Base-by-base conservation (phyloP, 1,140 invertebrate genomes). In the Atta colombica region DNA sequence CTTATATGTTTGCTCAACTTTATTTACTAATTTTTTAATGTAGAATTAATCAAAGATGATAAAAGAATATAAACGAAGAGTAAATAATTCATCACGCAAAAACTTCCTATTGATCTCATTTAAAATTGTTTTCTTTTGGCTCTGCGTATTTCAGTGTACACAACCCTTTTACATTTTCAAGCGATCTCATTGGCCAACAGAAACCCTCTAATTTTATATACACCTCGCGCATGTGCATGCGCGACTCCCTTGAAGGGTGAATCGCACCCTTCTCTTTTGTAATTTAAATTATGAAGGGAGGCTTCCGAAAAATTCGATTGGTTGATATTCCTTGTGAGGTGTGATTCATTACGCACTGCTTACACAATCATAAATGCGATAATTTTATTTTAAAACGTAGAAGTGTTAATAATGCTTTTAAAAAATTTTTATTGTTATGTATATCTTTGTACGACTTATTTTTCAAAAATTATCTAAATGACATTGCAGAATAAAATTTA, bases 171-270 rank as follows among this genome's bases (percentile, higher is more conserved):
- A 58, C 45, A 85, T 74, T 85, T 21, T 85, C 25, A 53, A 78
- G 63, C 49, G 6, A 55, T 31, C 16, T 71, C 28, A 85, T 85
- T 85, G 74, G 82, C 28, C 21, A 21, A 55, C 12, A 25, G 16
- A 16, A 78, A 80, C 65, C 66, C 53, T 87, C 61, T 72, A 31
- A 75, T 90, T 89, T 90, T 25, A 78, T 68, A 85, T 85, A 55
- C 51, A 18, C 55, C 25, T 3, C 18, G 80, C 85, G 80, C 88
- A 90, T 87, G 77, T 71, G 78, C 77, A 12, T 3, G 25, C 7
- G 28, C 77, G 77, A 72, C 65, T 77, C 87, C 77, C 72, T 81
- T 5, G 58, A 85, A 82, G 51, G 82, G 49, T 85, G 61, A 55
- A 39, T 66, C 18, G 69, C 18, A 74, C 74, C 61, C 88, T 87